Evolutionary conservation across 2,888 invertebrate species (phyloP).

Genomic region (Synergus japonicus): DNA sequence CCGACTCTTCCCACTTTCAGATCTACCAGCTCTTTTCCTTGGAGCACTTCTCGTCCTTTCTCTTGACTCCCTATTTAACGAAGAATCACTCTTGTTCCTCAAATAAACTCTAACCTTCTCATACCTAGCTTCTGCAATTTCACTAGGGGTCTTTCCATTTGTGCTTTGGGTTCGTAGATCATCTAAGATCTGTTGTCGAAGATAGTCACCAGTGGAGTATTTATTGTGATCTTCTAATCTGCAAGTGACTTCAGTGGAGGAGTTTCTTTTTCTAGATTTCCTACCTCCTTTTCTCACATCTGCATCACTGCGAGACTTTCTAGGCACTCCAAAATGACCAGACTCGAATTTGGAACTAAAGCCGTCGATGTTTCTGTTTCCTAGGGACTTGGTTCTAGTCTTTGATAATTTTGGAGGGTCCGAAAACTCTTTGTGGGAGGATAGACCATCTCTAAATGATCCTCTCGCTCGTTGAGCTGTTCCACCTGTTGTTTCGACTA

Average conservation of each 20-base stretch:
- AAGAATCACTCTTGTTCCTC: constrained; percentile 57
- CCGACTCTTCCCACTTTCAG: neutral
- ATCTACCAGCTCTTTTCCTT: neutral
- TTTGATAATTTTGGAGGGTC: neutral
- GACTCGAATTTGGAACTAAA: constrained; percentile 67
- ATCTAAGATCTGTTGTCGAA: constrained; percentile 69
- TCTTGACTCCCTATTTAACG: constrained; percentile 42
- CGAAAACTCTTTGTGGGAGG: constrained; percentile 64
- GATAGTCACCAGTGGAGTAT: constrained; percentile 69
- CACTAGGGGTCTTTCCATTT: constrained; percentile 2
- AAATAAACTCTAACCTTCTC: constrained; percentile 66
- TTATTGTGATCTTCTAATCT: constrained; percentile 52
- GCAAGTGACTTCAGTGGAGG: constrained; percentile 5
- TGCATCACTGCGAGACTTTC: constrained; percentile 68
- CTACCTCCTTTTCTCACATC: constrained; percentile 53
- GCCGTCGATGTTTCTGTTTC: constrained; percentile 69
- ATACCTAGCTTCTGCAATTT: constrained; percentile 22
- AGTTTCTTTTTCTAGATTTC: constrained; percentile 29
- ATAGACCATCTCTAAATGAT: constrained; percentile 67
- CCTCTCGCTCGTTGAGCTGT: constrained; percentile 72
- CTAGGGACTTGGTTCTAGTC: constrained; percentile 44
- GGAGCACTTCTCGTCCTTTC: constrained; percentile 6
- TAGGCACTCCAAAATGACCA: constrained; percentile 60
- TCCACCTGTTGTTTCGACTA: constrained; percentile 70
- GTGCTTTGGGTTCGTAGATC: constrained; percentile 59